Conservation (phyloP, 2,888 invertebrate species). For the Caprella mutica region DNA sequence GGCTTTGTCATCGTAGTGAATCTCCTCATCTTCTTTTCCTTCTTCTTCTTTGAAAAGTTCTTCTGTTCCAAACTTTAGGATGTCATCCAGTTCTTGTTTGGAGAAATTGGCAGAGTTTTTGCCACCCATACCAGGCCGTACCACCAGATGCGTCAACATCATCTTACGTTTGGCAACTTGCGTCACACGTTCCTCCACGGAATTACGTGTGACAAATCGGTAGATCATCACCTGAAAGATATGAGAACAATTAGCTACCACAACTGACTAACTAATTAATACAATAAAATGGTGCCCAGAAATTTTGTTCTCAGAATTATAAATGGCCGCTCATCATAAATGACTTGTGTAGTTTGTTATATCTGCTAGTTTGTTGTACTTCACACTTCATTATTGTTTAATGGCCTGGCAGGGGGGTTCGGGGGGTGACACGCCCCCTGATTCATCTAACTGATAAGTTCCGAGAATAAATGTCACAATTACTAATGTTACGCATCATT, state of each 20-base stretch:
- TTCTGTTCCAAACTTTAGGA: slow-evolving; percentile 89
- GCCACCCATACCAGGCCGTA: slow-evolving; percentile 91
- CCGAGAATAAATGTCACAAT: too few relatives aligned
- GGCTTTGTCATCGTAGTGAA: slow-evolving; percentile 93
- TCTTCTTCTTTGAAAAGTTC: slow-evolving; percentile 95
- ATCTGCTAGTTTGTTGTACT: too few relatives aligned
- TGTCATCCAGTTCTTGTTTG: slow-evolving; percentile 97
- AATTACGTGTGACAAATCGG: slow-evolving; percentile 95
- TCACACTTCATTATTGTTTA: too few relatives aligned
- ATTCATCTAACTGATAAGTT: too few relatives aligned
- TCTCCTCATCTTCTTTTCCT: slow-evolving; percentile 45
- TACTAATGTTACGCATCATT: too few relatives aligned
- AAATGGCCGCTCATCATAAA: too few relatives aligned
- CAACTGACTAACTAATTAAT: too few relatives aligned
- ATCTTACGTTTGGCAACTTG: slow-evolving; percentile 99
- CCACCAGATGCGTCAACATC: slow-evolving; percentile 98
- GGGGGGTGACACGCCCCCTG: too few relatives aligned
- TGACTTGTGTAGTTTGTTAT: too few relatives aligned
- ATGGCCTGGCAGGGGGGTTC: too few relatives aligned
- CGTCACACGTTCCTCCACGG: slow-evolving; percentile 96
- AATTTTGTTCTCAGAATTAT: too few relatives aligned
- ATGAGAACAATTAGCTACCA: slow-evolving; percentile 6
- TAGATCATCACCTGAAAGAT: slow-evolving; percentile 81
- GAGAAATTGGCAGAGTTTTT: slow-evolving; percentile 74
- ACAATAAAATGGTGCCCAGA: too few relatives aligned